Conservation (phyloP, 2,113 vertebrate genomes). For the Ceuthmochares aereus region DNA sequence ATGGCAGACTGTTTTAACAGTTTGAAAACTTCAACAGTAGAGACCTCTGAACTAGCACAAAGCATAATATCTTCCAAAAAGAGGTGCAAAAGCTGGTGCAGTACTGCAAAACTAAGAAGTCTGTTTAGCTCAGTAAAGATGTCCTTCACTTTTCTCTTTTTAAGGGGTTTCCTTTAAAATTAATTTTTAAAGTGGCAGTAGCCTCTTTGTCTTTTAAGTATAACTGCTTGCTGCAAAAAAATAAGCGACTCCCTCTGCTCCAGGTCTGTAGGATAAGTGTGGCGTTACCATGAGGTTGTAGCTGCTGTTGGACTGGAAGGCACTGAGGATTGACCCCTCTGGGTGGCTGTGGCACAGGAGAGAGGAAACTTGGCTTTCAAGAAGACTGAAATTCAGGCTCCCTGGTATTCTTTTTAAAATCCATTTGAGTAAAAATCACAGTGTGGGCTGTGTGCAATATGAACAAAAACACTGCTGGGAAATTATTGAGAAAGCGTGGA, state of each 20-base stretch:
- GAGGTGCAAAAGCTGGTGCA: not conserved
- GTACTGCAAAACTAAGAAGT: not conserved
- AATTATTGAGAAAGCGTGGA: not conserved
- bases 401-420: not conserved
- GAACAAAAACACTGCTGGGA: not conserved
- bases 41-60: not conserved
- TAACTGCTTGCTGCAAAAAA: not conserved
- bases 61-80: not conserved
- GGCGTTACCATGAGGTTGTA: not conserved
- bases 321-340: fast-evolving
- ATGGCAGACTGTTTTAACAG: not conserved
- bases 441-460: not conserved
- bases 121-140: not conserved
- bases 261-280: not conserved
- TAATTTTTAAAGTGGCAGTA: not conserved
- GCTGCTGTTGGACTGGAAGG: not conserved
- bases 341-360: not conserved
- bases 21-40: not conserved
- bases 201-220: not conserved
- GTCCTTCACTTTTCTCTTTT: not conserved
- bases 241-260: not conserved
- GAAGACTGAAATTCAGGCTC: not conserved
- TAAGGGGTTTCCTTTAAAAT: not conserved
- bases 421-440: not conserved
- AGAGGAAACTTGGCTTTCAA: not conserved